phyloP scores from a whole-genome alignment of 2,797 vertebrate species.

The Mormyrus hasselquistii region DNA sequence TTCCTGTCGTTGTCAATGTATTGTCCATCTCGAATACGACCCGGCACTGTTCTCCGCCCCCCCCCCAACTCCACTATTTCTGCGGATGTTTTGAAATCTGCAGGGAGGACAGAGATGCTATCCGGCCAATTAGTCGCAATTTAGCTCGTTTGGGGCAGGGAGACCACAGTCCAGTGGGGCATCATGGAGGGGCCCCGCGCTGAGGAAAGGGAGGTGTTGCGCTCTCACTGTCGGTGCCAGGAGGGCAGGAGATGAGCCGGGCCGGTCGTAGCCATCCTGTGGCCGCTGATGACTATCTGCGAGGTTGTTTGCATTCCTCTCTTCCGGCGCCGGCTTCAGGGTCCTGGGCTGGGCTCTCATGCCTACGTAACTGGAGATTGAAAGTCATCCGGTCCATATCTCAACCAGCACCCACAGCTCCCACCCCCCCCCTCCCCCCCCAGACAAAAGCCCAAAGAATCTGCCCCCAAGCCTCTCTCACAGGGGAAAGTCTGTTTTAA shows the following conservation, averaged over 20 bases:
- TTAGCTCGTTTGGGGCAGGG: constrained; percentile 42
- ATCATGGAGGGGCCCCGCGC: constrained; percentile 23
- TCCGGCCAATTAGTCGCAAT: constrained; percentile 53
- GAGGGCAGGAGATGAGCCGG: constrained; percentile 31
- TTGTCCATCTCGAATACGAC: neutral
- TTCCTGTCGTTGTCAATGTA: constrained; percentile 3
- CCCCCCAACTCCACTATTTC: constrained; percentile 14
- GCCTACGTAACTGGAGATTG: neutral
- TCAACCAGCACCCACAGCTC: neutral
- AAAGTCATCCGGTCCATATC: neutral
- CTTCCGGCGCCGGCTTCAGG: constrained; percentile 27
- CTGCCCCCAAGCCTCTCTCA: neutral
- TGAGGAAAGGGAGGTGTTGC: constrained; percentile 53
- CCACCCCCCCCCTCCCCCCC: neutral
- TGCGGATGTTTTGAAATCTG: constrained; percentile 43
- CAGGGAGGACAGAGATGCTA: constrained; percentile 44
- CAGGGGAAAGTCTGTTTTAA: neutral
- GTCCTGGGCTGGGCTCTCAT: neutral
- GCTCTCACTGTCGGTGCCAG: constrained; percentile 43
- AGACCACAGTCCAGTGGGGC: constrained; percentile 23
- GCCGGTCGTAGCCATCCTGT: constrained; percentile 49
- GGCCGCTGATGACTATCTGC: constrained; percentile 48
- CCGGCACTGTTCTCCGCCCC: neutral
- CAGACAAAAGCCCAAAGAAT: neutral
- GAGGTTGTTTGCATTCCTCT: constrained; percentile 44